phyloP scores from a whole-genome alignment of 2,797 vertebrate species.

The Pagetopsis macropterus region DNA sequence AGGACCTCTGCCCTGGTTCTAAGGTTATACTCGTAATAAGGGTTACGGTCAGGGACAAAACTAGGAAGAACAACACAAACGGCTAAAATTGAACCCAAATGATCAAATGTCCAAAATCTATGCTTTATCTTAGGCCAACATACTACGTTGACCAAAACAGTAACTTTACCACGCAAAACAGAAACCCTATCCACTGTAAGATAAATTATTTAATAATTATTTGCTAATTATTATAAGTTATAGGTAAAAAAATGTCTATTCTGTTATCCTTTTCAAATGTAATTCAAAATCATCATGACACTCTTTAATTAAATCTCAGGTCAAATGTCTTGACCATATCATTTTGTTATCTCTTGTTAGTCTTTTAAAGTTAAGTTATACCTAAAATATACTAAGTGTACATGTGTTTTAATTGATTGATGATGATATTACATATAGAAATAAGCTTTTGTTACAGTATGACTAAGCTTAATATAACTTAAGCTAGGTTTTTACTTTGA shows the following conservation, averaged over 20 bases:
- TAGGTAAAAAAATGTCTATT: not conserved
- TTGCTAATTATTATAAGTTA: not conserved
- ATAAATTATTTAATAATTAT: not conserved
- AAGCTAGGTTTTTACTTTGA: too few relatives aligned
- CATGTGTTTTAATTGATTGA: not conserved
- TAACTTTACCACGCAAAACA: too few relatives aligned
- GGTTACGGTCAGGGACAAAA: not conserved
- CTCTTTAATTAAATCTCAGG: too few relatives aligned
- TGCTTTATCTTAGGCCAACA: too few relatives aligned
- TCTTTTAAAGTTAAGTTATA: too few relatives aligned
- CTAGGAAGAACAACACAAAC: not conserved
- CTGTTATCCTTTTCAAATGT: not conserved
- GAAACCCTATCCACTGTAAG: not conserved
- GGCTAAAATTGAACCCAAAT: too few relatives aligned
- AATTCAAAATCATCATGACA: too few relatives aligned
- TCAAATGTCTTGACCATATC: too few relatives aligned
- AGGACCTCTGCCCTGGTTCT: not conserved
- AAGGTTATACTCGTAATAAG: conserved; percentile 1
- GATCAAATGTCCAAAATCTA: too few relatives aligned
- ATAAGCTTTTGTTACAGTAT: not conserved
- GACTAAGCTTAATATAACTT: not conserved
- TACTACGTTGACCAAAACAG: too few relatives aligned
- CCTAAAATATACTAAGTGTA: too few relatives aligned
- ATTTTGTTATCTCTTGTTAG: too few relatives aligned
- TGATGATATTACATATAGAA: not conserved